A percentile compares a stretch with the other conserved stretches of the same genome.
Conservation (phyloP, 2,888 invertebrate species). For the Drosophila phalerata region DNA sequence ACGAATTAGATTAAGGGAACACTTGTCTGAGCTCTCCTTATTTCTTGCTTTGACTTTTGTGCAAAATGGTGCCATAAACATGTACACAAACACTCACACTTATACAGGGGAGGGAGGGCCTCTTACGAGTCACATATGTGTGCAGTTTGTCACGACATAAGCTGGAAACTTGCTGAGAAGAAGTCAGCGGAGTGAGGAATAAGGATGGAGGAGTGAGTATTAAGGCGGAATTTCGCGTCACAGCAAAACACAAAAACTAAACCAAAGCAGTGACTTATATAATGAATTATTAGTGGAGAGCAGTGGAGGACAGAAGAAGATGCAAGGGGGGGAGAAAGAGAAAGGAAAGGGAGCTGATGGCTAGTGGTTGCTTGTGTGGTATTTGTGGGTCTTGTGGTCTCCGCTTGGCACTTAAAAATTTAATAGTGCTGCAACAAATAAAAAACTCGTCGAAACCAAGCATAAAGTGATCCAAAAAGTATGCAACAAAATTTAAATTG, state of each 20-base stretch:
- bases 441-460: slow-evolving; percentile 34
- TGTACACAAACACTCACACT: slow-evolving; percentile 51
- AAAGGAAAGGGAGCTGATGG: slow-evolving; percentile 34
- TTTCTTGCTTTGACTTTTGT: slow-evolving; percentile 67
- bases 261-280: slow-evolving; percentile 81
- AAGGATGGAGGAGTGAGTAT: slow-evolving; percentile 28
- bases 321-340: background rate
- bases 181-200: background rate
- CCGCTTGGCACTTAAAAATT: slow-evolving; percentile 77
- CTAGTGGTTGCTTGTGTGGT: slow-evolving; percentile 71
- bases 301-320: background rate
- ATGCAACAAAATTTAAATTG: slow-evolving; percentile 53
- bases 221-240: slow-evolving; percentile 69
- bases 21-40: slow-evolving; percentile 31
- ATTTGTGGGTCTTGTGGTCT: slow-evolving; percentile 76
- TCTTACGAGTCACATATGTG: slow-evolving; percentile 70
- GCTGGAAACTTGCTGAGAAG: slow-evolving; percentile 48
- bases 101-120: background rate
- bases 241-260: slow-evolving; percentile 80
- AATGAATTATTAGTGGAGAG: slow-evolving; percentile 77
- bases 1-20: slow-evolving; percentile 45
- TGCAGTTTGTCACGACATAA: slow-evolving; percentile 82
- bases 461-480: slow-evolving; percentile 39
- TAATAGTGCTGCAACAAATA: slow-evolving; percentile 71
- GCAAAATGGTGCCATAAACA: slow-evolving; percentile 79